Percentiles rank a stretch among this genome's conserved stretches.
These are phyloP conservation scores for Cheilosia grossa DNA, from an alignment of 2,888 invertebrate genomes.

Conservation along the genomic window DNA sequence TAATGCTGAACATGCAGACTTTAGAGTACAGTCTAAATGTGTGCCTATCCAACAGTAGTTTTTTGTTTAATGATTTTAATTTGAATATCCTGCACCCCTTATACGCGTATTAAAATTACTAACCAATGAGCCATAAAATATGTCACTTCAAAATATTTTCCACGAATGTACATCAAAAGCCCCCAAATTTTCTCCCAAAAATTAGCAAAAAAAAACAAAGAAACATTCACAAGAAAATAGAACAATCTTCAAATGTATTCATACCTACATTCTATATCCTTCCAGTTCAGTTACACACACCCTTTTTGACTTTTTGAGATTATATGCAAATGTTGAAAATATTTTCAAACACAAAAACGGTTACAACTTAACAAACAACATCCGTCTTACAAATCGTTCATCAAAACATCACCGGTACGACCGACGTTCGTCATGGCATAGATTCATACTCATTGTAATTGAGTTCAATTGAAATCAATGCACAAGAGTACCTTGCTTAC, in stretches of 20 bases:
- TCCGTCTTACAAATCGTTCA: conserved; percentile 62
- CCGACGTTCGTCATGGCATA: conserved; percentile 5
- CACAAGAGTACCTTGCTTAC: not conserved
- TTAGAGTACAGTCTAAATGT: too few species aligned
- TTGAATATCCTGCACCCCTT: not conserved
- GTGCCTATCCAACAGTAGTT: too few species aligned
- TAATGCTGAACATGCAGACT: too few species aligned
- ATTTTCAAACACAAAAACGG: conserved; percentile 50
- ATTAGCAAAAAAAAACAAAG: conserved; percentile 21
- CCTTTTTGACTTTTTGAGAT: conserved; percentile 48
- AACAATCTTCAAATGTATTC: conserved; percentile 1
- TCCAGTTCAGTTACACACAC: conserved; percentile 57
- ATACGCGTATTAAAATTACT: not conserved
- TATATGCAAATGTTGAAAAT: conserved; percentile 47
- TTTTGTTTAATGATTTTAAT: too few species aligned
- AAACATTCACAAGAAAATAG: conserved; percentile 49
- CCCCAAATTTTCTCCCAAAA: conserved; percentile 20
- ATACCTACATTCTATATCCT: conserved; percentile 17
- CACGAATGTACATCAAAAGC: not conserved
- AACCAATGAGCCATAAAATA: too few species aligned
- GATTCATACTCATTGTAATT: conserved; percentile 44
- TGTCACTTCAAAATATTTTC: not conserved
- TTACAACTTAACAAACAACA: conserved; percentile 59
- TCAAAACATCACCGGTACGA: conserved; percentile 57
- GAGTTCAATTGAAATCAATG: conserved; percentile 71